phyloP scores from a whole-genome alignment of 2,888 invertebrate species.

The Tetheella fluctuosa region DNA sequence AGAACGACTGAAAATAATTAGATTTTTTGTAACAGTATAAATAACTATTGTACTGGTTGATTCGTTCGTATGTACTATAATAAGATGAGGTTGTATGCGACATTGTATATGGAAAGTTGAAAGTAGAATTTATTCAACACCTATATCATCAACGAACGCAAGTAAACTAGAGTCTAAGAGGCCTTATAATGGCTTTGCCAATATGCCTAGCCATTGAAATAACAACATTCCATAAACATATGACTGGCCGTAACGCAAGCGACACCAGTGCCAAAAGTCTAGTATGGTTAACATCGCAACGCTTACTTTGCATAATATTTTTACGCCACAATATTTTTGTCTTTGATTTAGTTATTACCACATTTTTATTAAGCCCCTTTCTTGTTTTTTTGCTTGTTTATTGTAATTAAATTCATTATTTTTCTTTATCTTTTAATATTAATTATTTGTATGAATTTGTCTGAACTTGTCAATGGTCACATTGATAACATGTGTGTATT shows the following conservation, averaged over 20 bases:
- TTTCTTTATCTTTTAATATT: too few relatives aligned
- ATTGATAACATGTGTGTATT: too few relatives aligned
- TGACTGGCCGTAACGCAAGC: background rate
- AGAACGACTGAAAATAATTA: too few relatives aligned
- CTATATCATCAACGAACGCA: background rate
- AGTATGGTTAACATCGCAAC: background rate
- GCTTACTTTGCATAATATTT: background rate
- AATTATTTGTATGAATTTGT: too few relatives aligned
- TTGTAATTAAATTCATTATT: too few relatives aligned
- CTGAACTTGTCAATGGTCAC: too few relatives aligned
- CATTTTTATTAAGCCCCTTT: too few relatives aligned
- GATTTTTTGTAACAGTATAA: too few relatives aligned
- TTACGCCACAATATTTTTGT: too few relatives aligned
- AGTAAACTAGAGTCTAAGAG: background rate
- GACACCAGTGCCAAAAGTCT: background rate
- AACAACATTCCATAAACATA: conserved; percentile 1
- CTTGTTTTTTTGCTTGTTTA: too few relatives aligned
- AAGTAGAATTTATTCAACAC: background rate
- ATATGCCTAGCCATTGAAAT: background rate
- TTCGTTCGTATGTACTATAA: background rate
- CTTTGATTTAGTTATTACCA: too few relatives aligned
- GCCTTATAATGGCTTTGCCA: background rate
- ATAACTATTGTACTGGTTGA: too few relatives aligned
- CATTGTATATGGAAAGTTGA: background rate
- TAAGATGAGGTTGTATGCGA: background rate